These are phyloP conservation scores for Orgyia antiqua DNA, from an alignment of 2,888 invertebrate species.

Conservation along the genomic window DNA sequence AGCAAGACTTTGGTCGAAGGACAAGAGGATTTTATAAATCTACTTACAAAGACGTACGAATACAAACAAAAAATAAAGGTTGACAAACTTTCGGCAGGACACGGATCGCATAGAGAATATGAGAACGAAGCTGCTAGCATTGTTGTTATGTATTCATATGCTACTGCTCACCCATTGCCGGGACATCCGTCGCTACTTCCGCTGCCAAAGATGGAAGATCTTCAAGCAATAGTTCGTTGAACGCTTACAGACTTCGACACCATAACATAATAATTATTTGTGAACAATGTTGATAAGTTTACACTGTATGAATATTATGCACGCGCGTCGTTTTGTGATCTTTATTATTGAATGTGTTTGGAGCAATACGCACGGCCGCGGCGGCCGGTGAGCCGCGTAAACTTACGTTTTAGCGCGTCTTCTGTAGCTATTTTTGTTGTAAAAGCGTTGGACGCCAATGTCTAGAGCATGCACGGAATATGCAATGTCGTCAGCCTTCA, in stretches of 20 bases:
- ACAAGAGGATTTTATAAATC: constrained; percentile 27
- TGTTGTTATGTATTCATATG: constrained; percentile 73
- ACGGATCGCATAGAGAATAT: constrained; percentile 72
- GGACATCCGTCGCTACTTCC: constrained; percentile 75
- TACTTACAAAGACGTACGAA: constrained; percentile 13
- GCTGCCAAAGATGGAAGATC: constrained; percentile 77
- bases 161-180: constrained; percentile 72
- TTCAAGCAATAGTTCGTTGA: constrained; percentile 68
- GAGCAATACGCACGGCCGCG: constrained; percentile 49
- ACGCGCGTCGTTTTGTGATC: constrained; percentile 28
- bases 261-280: constrained; percentile 42
- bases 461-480: constrained; percentile 77
- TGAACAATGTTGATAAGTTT: constrained; percentile 27
- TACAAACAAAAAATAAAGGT: constrained; percentile 68
- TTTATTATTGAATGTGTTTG: constrained; percentile 21
- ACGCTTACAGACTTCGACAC: constrained; percentile 34
- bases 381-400: constrained; percentile 60
- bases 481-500: constrained; percentile 74
- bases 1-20: constrained; percentile 16
- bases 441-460: constrained; percentile 74
- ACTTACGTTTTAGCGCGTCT: constrained; percentile 69
- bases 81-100: constrained; percentile 74
- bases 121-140: constrained; percentile 59
- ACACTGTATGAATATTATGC: constrained; percentile 16
- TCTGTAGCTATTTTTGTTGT: constrained; percentile 76